phyloP scores from a whole-genome alignment of 2,113 vertebrate species.

The Xyliphius kryptos region DNA sequence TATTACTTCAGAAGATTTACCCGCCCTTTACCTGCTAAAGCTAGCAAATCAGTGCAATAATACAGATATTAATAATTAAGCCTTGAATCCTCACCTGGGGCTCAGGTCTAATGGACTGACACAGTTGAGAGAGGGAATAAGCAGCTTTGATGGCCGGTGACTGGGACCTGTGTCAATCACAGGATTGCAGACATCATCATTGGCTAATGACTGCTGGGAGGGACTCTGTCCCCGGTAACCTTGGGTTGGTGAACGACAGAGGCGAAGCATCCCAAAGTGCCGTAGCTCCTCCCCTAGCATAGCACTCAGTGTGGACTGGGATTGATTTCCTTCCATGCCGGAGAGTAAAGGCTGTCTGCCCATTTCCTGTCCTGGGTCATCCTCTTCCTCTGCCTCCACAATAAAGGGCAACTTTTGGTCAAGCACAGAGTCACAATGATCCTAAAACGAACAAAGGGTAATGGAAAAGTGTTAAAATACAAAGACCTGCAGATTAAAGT shows the following conservation, averaged over 20 bases:
- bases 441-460: conserved; percentile 50
- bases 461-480: not conserved
- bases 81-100: conserved; percentile 69
- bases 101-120: conserved; percentile 78
- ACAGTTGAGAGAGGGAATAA: conserved; percentile 73
- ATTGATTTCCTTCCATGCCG: conserved; percentile 62
- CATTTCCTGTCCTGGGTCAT: conserved; percentile 52
- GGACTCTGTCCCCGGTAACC: conserved; percentile 63
- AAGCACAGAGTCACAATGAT: conserved; percentile 52
- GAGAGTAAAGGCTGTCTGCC: conserved; percentile 66
- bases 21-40: too few species aligned
- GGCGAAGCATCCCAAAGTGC: conserved; percentile 67
- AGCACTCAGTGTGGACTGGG: conserved; percentile 66
- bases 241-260: conserved; percentile 66
- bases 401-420: conserved; percentile 73
- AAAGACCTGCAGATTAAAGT: not conserved
- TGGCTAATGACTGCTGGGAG: conserved; percentile 53
- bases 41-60: not conserved
- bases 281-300: conserved; percentile 78
- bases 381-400: conserved; percentile 64
- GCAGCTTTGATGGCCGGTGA: conserved; percentile 71
- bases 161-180: conserved; percentile 28
- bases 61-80: not conserved
- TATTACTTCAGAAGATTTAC: too few species aligned
- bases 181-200: conserved; percentile 45